phyloP scores from a whole-genome alignment of 2,797 vertebrate species.

The Sebastolobus alascanus region DNA sequence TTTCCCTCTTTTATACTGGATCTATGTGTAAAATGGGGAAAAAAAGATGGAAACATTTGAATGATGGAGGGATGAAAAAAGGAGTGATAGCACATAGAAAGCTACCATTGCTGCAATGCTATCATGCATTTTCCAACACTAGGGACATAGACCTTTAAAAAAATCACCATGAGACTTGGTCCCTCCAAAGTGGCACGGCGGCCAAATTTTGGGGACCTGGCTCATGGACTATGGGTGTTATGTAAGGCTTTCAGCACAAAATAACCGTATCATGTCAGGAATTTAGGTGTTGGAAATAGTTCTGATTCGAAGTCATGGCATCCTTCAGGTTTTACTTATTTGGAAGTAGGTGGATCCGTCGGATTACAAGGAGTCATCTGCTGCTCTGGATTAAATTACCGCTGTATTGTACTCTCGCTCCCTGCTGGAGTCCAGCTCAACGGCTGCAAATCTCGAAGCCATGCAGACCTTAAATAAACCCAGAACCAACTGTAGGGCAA shows the following conservation, averaged over 20 bases:
- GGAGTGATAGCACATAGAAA: no score
- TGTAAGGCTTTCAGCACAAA: slow-evolving; percentile 41
- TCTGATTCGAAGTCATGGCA: slow-evolving; percentile 21
- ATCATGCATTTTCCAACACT: no score
- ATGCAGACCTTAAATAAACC: slow-evolving; percentile 65
- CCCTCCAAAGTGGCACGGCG: no score
- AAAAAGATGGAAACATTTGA: no score
- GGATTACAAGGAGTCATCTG: slow-evolving; percentile 64
- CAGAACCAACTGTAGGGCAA: slow-evolving; percentile 52
- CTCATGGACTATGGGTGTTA: slow-evolving; percentile 20
- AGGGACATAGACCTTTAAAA: no score
- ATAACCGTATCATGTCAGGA: slow-evolving; percentile 28
- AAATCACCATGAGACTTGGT: no score
- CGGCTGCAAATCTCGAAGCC: slow-evolving; percentile 53
- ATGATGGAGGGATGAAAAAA: no score
- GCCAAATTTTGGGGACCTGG: no score
- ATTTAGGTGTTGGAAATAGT: slow-evolving; percentile 13
- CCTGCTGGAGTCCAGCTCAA: slow-evolving; percentile 54
- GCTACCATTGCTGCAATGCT: no score
- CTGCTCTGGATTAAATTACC: slow-evolving; percentile 62
- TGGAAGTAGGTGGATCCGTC: slow-evolving; percentile 49
- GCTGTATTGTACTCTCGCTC: slow-evolving; percentile 40
- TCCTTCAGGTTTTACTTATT: slow-evolving; percentile 44
- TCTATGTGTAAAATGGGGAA: no score
- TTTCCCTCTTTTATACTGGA: no score